These are phyloP conservation scores for Argopecten irradians DNA, from an alignment of 1,140 invertebrate genomes.

Conservation along the genomic window DNA sequence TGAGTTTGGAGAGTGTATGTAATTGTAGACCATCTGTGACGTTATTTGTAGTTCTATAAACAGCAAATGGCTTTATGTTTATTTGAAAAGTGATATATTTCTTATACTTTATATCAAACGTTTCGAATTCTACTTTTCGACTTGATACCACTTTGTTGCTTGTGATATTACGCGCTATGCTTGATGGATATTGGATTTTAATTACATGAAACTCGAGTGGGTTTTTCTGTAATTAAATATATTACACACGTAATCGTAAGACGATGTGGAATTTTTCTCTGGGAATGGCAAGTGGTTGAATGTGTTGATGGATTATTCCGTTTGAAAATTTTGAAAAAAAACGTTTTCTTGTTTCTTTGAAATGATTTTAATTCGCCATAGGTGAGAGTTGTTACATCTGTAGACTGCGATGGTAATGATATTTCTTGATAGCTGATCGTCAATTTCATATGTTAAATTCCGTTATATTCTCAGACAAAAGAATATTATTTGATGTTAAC, in stretches of 20 bases:
- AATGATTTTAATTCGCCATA: slow-evolving; percentile 9
- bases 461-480: background rate
- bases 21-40: background rate
- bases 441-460: slow-evolving; percentile 11
- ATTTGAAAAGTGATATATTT: slow-evolving; percentile 23
- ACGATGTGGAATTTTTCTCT: background rate
- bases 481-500: background rate
- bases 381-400: background rate
- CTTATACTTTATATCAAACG: slow-evolving; percentile 17
- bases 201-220: background rate
- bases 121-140: background rate
- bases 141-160: slow-evolving; percentile 1
- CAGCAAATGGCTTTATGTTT: background rate
- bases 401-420: background rate
- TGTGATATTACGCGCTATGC: background rate
- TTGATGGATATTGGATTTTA: background rate
- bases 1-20: background rate
- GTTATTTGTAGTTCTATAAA: slow-evolving; percentile 9
- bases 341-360: slow-evolving; percentile 3
- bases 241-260: background rate
- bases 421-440: background rate
- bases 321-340: slow-evolving; percentile 12
- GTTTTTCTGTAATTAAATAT: background rate
- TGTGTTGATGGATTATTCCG: background rate
- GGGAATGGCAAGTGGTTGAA: slow-evolving; percentile 15